Conservation (phyloP, 1,140 invertebrate species). For the Drosophila pruinosa region DNA sequence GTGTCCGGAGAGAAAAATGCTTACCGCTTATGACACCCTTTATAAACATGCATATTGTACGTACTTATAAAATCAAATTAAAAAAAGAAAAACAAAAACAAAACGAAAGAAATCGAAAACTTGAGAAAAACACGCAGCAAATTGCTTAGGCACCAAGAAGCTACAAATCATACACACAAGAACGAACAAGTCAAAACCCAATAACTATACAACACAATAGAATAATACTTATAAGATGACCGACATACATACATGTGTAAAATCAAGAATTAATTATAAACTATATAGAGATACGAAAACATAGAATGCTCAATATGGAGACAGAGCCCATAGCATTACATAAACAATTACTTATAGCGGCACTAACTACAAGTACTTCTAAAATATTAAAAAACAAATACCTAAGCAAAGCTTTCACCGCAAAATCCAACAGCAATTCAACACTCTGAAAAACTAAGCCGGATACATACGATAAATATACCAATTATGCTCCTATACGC, state of each 20-base stretch:
- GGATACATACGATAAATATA: background rate
- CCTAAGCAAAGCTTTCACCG: constrained; percentile 41
- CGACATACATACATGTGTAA: constrained; percentile 44
- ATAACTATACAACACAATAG: constrained; percentile 37
- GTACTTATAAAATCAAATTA: constrained; percentile 33
- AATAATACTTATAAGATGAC: constrained; percentile 28
- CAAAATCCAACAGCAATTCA: constrained; percentile 4
- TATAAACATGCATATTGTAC: constrained; percentile 22
- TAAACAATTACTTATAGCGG: constrained; percentile 1
- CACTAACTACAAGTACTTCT: constrained; percentile 16
- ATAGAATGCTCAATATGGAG: constrained; percentile 30
- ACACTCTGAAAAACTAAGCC: background rate
- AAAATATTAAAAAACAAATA: constrained; percentile 24
- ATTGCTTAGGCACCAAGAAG: constrained; percentile 76
- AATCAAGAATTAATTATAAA: constrained; percentile 27
- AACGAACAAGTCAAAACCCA: constrained; percentile 50
- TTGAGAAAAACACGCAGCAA: constrained; percentile 69
- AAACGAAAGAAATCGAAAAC: constrained; percentile 23
- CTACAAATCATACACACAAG: constrained; percentile 62
- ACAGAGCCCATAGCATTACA: constrained; percentile 26
- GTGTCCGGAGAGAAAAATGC: constrained; percentile 24
- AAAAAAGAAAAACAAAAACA: constrained; percentile 30
- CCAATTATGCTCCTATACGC: background rate
- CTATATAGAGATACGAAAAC: constrained; percentile 31
- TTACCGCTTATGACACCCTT: constrained; percentile 44